phyloP scores from a whole-genome alignment of 2,888 invertebrate genomes.

The Drosophila affinis region DNA sequence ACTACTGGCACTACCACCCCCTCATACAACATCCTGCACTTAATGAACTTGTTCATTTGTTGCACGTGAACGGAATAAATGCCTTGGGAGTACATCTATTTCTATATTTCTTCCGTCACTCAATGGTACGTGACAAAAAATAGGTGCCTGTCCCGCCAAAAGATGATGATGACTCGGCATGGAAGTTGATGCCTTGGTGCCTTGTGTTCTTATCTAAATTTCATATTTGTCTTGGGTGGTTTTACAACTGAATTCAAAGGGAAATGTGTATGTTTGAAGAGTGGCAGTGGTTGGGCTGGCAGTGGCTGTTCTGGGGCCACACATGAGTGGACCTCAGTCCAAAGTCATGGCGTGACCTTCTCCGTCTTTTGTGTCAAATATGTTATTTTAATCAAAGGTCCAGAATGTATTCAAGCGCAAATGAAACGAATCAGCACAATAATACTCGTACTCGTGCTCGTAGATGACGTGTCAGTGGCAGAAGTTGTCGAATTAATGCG shows the following conservation, averaged over 20 bases:
- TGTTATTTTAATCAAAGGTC: conserved; percentile 24
- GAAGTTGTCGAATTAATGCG: conserved; percentile 29
- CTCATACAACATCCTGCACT: conserved; percentile 36
- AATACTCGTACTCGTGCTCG: neutral
- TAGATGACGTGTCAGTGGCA: conserved; percentile 16
- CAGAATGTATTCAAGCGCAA: conserved; percentile 19
- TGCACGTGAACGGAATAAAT: conserved; percentile 69
- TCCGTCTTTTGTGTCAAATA: neutral
- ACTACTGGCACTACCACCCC: conserved; percentile 5
- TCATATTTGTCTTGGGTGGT: conserved; percentile 27
- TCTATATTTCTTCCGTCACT: conserved; percentile 53
- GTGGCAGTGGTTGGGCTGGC: no score
- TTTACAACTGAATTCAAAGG: conserved; percentile 11
- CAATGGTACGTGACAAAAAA: conserved; percentile 39
- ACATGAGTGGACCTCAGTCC: neutral
- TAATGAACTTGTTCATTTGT: conserved; percentile 77
- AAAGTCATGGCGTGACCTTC: neutral
- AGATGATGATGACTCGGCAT: conserved; percentile 17
- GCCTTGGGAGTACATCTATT: conserved; percentile 40
- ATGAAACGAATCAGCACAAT: conserved; percentile 26
- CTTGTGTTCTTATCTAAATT: conserved; percentile 35
- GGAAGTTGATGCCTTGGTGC: conserved; percentile 14
- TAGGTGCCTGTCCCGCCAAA: neutral
- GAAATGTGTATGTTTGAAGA: neutral
- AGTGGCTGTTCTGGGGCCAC: neutral